Evolutionary conservation across 1,140 invertebrate species (phyloP), one percentile per base, ranked within the genome.

Genomic region (Mylabris phalerata): DNA sequence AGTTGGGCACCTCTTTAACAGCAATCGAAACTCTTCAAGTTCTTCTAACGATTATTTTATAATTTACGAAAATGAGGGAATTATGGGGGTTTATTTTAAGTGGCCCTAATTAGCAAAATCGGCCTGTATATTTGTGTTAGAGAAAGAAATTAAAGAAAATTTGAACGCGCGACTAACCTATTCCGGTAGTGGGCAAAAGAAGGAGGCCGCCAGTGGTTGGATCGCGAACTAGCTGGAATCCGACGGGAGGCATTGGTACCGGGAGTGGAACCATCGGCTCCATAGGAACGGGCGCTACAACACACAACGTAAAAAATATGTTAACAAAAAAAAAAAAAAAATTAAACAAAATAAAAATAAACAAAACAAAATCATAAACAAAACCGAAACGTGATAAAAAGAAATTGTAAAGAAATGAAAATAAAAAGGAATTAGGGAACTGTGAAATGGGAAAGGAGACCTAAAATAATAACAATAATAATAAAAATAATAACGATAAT

Each of bases 181-280:
- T 72, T 73, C 79, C 76, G 62, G 75, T 63, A 63, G 85, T 79
- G 44, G 90, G 89, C 57, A 92, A 80, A 44, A 93, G 80, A 44
- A 92, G 80, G 40, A 92, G 78, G 59, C 90, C 87, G 40, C 89
- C 89, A 13, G 85, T 88, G 10, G 87, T 79, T 24, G 89, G 87
- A 75, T 93, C 90, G 47, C 90, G 80, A 44, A 89, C 86, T 63
- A 93, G 78, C 74, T 92, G 89, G 75, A 88, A 86, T 51, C 86
- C 86, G 55, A 85, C 79, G 45, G 83, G 80, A 56, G 82, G 80
- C 72, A 84, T 77, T 13, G 83, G 81, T 79, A 79, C 82, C 71
- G 75, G 82, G 79, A 80, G 82, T 70, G 75, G 83, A 64, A 85
- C 79, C 76, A 84, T 82, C 66, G 84, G 82, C 71, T 85, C 84